Evolutionary conservation across 30 jellyfish, hydroid and myxozoan species (phyloP), one percentile per base, ranked within the genome.

Genomic region (Aurelia coerulea): DNA sequence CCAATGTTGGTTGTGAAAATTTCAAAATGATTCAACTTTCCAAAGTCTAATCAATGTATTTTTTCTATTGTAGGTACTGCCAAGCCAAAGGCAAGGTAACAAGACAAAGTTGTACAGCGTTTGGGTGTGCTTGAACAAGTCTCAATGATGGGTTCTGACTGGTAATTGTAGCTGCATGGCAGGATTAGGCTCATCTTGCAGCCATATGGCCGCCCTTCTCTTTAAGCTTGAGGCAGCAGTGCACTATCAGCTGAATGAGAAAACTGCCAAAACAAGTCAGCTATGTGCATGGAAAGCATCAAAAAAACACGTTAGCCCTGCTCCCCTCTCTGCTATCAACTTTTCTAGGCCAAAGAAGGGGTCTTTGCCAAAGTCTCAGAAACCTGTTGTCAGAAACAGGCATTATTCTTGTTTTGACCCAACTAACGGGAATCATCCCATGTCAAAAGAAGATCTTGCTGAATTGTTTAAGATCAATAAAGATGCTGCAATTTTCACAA

Each of bases 181-280:
- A 59, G 90, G 90, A 31, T 52, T 81, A 73, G 84, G 90, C 17
- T 81, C 90, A 9, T 66, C 79, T 31, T 81, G 90, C 66, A 81
- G 90, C 68, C 76, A 80, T 80, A 51, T 80, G 15, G 90, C 90
- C 2, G 88, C 88, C 18, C 65, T 78, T 10, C 63, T 62, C 54
- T 62, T 58, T 62, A 78, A 59, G 65, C 88, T 78, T 62, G 88
- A 78, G 63, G 88, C 88, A 29, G 88, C 88, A 52, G 78, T 65
- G 29, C 88, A 78, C 60, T 81, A 39, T 37, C 31, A 68, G 51
- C 62, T 78, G 67, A 59, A 78, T 65, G 66, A 78, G 42, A 49
- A 37, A 34, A 35, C 74, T 29, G 88, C 88, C 3, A 29, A 49
- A 52, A 62, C 88, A 58, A 78, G 88, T 78, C 65, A 56, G 60